Conservation (phyloP, 2,113 vertebrate species). For the Collichthys lucidus region DNA sequence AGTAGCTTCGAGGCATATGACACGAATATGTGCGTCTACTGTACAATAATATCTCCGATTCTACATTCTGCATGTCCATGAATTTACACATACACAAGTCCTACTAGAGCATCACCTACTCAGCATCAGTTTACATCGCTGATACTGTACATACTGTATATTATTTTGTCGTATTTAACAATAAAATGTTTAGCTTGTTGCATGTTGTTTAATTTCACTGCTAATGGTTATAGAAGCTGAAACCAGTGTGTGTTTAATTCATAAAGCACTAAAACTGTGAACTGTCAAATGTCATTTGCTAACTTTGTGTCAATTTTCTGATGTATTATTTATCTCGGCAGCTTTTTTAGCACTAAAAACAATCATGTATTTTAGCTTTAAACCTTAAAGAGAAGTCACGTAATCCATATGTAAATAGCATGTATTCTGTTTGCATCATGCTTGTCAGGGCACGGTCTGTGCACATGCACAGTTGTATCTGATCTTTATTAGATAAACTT, state of each 20-base stretch:
- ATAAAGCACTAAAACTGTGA: too few species aligned
- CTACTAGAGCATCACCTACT: background rate
- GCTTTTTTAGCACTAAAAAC: too few species aligned
- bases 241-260: too few species aligned
- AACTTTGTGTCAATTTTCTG: too few species aligned
- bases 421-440: background rate
- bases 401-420: background rate
- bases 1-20: conserved; percentile 25
- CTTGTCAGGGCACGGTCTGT: conserved; percentile 1
- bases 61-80: background rate
- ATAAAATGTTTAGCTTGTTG: background rate
- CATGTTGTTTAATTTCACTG: background rate
- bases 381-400: background rate
- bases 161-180: background rate
- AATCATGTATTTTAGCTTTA: too few species aligned
- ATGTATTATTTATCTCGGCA: too few species aligned
- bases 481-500: conserved; percentile 77
- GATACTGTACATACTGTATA: background rate
- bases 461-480: background rate
- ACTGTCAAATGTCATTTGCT: too few species aligned
- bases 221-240: too few species aligned
- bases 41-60: conserved; percentile 21
- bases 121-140: background rate
- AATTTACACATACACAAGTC: background rate
- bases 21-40: background rate